Evolutionary conservation across 2,113 vertebrate species (phyloP).

Genomic region (Ceyx cyanopectus): DNA sequence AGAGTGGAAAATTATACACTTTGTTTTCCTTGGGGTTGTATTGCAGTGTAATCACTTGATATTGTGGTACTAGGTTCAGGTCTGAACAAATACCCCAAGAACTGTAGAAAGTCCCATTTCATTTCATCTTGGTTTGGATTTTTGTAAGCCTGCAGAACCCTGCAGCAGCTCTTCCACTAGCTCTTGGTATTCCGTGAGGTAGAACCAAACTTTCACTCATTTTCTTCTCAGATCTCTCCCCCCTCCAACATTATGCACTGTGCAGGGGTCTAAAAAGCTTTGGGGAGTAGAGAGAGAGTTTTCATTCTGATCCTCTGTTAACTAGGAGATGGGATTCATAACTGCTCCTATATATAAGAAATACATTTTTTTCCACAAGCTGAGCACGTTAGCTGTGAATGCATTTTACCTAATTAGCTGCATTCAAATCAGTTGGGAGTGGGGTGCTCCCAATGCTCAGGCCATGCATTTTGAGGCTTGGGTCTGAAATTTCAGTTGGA

Average conservation of each 20-base stretch:
- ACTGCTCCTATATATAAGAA: not conserved
- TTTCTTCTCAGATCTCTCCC: not conserved
- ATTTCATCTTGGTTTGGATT: not conserved
- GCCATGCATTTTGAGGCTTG: not conserved
- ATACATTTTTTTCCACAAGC: accelerated
- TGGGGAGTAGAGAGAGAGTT: not conserved
- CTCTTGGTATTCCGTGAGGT: not conserved
- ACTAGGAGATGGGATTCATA: not conserved
- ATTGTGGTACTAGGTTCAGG: not conserved
- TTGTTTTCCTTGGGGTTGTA: not conserved
- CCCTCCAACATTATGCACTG: not conserved
- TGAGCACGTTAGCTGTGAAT: not conserved
- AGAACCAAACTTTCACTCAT: not conserved
- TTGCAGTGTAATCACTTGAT: not conserved
- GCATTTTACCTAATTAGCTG: not conserved
- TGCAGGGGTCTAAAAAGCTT: not conserved
- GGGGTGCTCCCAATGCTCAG: not conserved
- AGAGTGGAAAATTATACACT: not conserved
- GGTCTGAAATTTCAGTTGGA: not conserved
- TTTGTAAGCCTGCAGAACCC: not conserved
- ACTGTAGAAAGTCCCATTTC: not conserved
- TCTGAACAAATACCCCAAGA: not conserved
- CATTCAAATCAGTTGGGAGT: not conserved
- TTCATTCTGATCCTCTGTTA: not conserved
- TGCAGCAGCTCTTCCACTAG: not conserved